phyloP scores from a whole-genome alignment of 2,888 invertebrate genomes.

The Agrilus mali region DNA sequence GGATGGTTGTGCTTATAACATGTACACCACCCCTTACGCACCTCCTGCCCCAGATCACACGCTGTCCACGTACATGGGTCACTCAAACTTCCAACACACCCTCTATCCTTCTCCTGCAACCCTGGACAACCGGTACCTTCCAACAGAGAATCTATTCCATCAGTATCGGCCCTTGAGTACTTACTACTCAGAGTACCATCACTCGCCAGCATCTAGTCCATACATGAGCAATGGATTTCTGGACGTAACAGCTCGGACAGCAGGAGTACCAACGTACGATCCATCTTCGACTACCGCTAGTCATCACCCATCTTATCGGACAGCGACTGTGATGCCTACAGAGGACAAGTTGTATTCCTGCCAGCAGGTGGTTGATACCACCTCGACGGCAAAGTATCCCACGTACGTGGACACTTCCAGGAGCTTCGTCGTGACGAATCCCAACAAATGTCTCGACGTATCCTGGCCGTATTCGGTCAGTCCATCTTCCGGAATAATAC shows the following conservation, averaged over 20 bases:
- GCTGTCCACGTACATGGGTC: conserved; percentile 51
- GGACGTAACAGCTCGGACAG: conserved; percentile 52
- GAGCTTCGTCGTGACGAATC: conserved; percentile 39
- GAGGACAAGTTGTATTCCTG: conserved; percentile 51
- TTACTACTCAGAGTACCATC: conserved; percentile 69
- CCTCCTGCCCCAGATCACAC: conserved; percentile 50
- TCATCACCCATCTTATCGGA: conserved; percentile 33
- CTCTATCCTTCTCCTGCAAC: conserved; percentile 42
- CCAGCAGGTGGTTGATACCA: conserved; percentile 45
- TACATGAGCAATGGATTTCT: conserved; percentile 76
- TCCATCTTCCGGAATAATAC: conserved; percentile 36
- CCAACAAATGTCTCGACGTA: conserved; percentile 35
- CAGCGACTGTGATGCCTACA: conserved; percentile 30
- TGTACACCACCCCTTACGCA: conserved; percentile 70
- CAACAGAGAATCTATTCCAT: conserved; percentile 78
- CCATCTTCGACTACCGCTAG: conserved; percentile 28
- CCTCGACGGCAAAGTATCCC: conserved; percentile 44
- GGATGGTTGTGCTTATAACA: conserved; percentile 62
- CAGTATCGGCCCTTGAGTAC: conserved; percentile 79
- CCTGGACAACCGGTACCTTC: conserved; percentile 49
- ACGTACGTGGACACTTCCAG: conserved; percentile 44
- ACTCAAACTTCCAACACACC: conserved; percentile 53
- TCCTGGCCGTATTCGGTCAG: conserved; percentile 38
- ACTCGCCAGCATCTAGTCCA: conserved; percentile 49
- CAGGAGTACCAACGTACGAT: conserved; percentile 49